phyloP scores from a whole-genome alignment of 2,888 invertebrate species.

The Cheiracanthium punctorium region DNA sequence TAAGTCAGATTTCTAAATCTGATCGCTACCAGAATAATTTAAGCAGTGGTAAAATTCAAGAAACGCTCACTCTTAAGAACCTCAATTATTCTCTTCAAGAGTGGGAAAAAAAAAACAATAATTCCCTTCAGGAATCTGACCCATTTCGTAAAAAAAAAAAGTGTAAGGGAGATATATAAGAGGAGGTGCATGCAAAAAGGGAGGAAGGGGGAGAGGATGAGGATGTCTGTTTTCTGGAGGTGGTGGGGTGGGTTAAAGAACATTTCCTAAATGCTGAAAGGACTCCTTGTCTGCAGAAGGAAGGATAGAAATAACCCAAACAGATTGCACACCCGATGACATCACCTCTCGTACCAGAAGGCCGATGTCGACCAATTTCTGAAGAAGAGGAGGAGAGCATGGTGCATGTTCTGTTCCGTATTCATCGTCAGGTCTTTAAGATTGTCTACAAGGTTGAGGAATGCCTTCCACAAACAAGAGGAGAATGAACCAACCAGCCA shows the following conservation, averaged over 20 bases:
- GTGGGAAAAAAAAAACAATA: too few relatives aligned
- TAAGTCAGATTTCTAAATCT: too few relatives aligned
- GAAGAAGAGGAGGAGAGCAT: background rate
- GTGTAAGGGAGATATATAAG: too few relatives aligned
- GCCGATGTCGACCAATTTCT: too few relatives aligned
- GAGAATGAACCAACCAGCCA: background rate
- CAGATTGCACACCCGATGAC: slow-evolving; percentile 64
- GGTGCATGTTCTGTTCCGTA: background rate
- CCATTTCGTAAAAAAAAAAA: too few relatives aligned
- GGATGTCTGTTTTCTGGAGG: background rate
- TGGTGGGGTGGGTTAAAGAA: background rate
- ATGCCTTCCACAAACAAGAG: background rate
- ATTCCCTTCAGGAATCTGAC: too few relatives aligned
- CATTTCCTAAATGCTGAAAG: slow-evolving; percentile 56
- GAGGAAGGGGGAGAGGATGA: background rate
- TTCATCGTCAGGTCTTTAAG: slow-evolving; percentile 1
- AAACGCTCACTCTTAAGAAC: too few relatives aligned
- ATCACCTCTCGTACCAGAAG: slow-evolving; percentile 34
- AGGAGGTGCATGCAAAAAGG: too few relatives aligned
- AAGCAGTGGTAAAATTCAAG: too few relatives aligned
- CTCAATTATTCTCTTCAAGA: too few relatives aligned
- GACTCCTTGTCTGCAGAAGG: slow-evolving; percentile 53
- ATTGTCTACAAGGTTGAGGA: background rate
- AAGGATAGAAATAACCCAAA: slow-evolving; percentile 52
- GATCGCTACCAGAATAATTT: too few relatives aligned